phyloP scores from a whole-genome alignment of 2,888 invertebrate genomes.

The Melanotus villosus region DNA sequence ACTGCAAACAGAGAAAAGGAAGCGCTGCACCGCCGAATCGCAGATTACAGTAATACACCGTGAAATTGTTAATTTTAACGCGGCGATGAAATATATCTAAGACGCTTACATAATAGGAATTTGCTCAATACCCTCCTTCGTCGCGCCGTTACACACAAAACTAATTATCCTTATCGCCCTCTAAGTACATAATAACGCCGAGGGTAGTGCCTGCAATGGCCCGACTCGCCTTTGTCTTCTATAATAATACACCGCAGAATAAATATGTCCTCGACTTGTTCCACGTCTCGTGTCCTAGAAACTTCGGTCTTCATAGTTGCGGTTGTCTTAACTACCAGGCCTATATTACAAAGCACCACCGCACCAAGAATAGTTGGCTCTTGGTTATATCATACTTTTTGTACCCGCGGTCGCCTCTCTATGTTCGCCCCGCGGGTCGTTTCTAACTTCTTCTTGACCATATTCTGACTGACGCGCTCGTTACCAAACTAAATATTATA shows the following conservation, averaged over 20 bases:
- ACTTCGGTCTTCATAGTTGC: constrained; percentile 45
- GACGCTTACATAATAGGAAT: constrained; percentile 53
- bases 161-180: constrained; percentile 54
- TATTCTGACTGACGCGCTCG: not conserved
- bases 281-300: constrained; percentile 44
- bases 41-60: constrained; percentile 53
- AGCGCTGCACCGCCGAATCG: constrained; percentile 45
- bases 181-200: constrained; percentile 51
- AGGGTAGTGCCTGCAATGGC: constrained; percentile 47
- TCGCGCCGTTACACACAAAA: constrained; percentile 50
- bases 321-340: constrained; percentile 45
- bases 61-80: constrained; percentile 55
- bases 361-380: too few relatives aligned
- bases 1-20: constrained; percentile 49
- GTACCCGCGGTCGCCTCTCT: not conserved
- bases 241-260: constrained; percentile 45
- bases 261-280: constrained; percentile 48
- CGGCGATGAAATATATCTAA: constrained; percentile 50
- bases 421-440: too few relatives aligned
- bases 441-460: not conserved
- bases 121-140: constrained; percentile 48
- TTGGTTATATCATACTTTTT: constrained; percentile 27
- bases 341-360: constrained; percentile 36
- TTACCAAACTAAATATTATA: not conserved
- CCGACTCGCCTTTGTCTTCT: constrained; percentile 47